Evolutionary conservation across 2,888 invertebrate genomes (phyloP), one percentile per base, ranked within the genome.

Genomic region (Entomobrya multifasciata): DNA sequence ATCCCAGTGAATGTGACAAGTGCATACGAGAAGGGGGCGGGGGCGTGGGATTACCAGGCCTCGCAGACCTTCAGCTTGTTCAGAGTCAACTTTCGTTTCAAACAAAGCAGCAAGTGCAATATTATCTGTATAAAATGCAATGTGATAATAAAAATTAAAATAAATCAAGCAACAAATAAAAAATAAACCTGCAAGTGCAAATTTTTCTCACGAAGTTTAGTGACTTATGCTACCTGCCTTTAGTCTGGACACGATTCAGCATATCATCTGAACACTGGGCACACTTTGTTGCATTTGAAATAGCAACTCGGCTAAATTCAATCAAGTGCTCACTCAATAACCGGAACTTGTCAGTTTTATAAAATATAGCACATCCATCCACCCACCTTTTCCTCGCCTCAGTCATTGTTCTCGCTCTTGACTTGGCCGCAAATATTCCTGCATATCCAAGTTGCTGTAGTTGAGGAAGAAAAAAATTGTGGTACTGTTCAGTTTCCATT

Each of bases 1-100:
- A 94, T 99, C 99, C 99, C 99, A 99, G 93, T 99, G 99, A 91
- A 99, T 98, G 93, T 99, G 99, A 47, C 99, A 99, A 41, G 99
- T 99, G 93, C 99, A 98, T 77, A 99, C 98, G 87, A 99, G 94
- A 88, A 99, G 94, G 22, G 97, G 97, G 92, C 97, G 97, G 91
- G 95, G 95, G 90, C 87, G 86, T 6, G 86, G 44, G 15, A 89
- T 88, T 2, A 81, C 72, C 36, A 81, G 44, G n/a, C 81, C 72
- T 15, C 47, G 70, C n/a, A 81, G 17, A 36, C 88, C 70, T 13
- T 96, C 95, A 92, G 96, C 96, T 91, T 97, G 97, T 97, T 98
- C 99, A 11, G 98, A 97, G 77, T 95, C 96, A 92, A 98, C 97
- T 92, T 97, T 98, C 60, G 98, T 98, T 93, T 97, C 97, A 82